These are phyloP conservation scores for Parnassius apollo DNA, from an alignment of 2,888 invertebrate genomes.

Conservation along the genomic window DNA sequence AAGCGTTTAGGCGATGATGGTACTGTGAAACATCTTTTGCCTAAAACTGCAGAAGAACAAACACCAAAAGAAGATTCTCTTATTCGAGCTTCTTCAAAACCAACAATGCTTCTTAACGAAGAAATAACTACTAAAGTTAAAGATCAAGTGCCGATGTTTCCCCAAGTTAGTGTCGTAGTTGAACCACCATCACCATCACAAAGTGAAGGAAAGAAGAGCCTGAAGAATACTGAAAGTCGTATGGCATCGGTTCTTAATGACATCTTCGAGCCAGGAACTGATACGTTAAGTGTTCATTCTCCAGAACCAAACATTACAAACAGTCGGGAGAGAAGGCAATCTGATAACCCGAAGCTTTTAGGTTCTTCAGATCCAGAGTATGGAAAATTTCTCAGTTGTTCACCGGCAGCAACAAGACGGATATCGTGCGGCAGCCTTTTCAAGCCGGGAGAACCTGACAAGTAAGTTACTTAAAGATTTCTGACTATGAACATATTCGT, in stretches of 20 bases:
- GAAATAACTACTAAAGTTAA: constrained; percentile 26
- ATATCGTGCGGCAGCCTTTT: constrained; percentile 95
- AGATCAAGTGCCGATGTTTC: constrained; percentile 59
- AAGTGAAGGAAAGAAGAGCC: constrained; percentile 79
- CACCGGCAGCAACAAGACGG: constrained; percentile 92
- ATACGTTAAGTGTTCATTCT: constrained; percentile 66
- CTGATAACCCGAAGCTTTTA: constrained; percentile 83
- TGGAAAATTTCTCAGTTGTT: constrained; percentile 84
- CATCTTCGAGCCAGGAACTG: constrained; percentile 67
- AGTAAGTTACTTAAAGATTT: constrained; percentile 60
- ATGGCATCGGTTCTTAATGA: constrained; percentile 75
- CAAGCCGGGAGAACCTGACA: constrained; percentile 85
- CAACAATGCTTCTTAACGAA: constrained; percentile 22
- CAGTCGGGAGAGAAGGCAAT: constrained; percentile 70
- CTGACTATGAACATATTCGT: background rate
- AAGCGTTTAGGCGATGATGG: constrained; percentile 60
- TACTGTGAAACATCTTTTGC: constrained; percentile 55
- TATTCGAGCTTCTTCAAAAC: constrained; percentile 31
- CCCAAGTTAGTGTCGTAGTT: constrained; percentile 87
- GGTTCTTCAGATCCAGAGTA: constrained; percentile 84
- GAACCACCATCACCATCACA: constrained; percentile 88
- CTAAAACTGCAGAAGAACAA: constrained; percentile 58
- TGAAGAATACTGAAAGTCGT: constrained; percentile 62
- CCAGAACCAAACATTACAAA: constrained; percentile 72
- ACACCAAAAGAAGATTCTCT: constrained; percentile 43